These are phyloP conservation scores for Cranoglanis bouderius DNA, from an alignment of 2,113 vertebrate species.

Conservation along the genomic window DNA sequence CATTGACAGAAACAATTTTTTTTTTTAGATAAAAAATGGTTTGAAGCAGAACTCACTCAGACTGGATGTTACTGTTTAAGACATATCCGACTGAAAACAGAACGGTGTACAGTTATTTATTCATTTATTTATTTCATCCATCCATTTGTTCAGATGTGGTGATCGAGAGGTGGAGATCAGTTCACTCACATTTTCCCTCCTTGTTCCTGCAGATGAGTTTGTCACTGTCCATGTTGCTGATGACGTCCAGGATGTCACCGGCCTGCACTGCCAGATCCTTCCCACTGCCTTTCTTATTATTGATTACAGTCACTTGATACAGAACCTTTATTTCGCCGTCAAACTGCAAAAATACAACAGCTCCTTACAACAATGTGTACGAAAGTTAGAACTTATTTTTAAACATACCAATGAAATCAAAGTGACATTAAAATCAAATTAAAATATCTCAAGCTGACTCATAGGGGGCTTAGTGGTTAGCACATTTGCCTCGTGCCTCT, in stretches of 20 bases:
- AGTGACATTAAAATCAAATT: neutral
- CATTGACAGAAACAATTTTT: neutral
- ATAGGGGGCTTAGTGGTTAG: too few species aligned
- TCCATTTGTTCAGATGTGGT: neutral
- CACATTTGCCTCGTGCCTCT: too few species aligned
- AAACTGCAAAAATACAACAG: constrained; percentile 72
- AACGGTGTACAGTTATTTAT: neutral
- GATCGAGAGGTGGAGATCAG: neutral
- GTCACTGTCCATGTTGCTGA: constrained; percentile 77
- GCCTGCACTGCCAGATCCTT: constrained; percentile 84
- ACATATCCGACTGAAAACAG: constrained; percentile 87
- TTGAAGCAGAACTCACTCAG: constrained; percentile 79
- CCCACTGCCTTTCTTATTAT: constrained; percentile 76
- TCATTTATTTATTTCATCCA: neutral
- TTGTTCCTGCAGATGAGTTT: constrained; percentile 89
- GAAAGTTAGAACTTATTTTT: neutral
- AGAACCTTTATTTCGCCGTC: constrained; percentile 87
- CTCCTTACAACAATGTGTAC: neutral
- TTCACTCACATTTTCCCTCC: constrained; percentile 91
- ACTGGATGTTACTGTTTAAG: constrained; percentile 69
- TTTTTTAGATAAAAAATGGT: neutral
- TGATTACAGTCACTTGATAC: constrained; percentile 72
- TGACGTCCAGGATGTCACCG: constrained; percentile 84
- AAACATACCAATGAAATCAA: neutral
- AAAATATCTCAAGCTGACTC: neutral